phyloP scores from a whole-genome alignment of 2,113 vertebrate species.

The Leptobrachium leishanense region DNA sequence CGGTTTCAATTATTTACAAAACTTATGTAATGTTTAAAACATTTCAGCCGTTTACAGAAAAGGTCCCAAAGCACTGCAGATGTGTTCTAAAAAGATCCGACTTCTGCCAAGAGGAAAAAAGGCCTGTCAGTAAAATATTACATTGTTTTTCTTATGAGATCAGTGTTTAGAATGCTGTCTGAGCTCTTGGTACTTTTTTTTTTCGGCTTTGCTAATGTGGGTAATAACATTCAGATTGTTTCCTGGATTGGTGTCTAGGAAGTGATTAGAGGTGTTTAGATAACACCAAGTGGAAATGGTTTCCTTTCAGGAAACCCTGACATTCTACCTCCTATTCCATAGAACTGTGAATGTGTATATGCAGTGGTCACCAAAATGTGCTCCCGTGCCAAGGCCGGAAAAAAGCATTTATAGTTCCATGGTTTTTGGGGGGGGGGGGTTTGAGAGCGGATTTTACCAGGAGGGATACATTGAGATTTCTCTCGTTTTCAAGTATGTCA shows the following conservation, averaged over 20 bases:
- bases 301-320: conserved; percentile 73
- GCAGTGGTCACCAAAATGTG: no score
- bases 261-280: conserved; percentile 66
- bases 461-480: no score
- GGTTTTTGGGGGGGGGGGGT: no score
- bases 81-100: neutral
- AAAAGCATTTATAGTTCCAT: no score
- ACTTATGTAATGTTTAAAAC: neutral
- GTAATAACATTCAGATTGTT: conserved; percentile 60
- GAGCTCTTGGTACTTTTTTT: conserved; percentile 42
- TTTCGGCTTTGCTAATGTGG: conserved; percentile 47
- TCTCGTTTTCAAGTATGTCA: no score
- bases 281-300: conserved; percentile 66
- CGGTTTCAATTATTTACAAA: no score
- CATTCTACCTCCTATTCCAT: conserved; percentile 16
- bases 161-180: conserved; percentile 44
- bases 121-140: neutral
- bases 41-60: neutral
- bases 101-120: neutral
- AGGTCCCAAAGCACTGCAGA: neutral
- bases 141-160: neutral
- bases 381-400: no score
- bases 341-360: no score
- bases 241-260: conserved; percentile 68
- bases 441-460: no score